Conservation (phyloP, 1,140 invertebrate species). For the Polypedilum vanderplanki region DNA sequence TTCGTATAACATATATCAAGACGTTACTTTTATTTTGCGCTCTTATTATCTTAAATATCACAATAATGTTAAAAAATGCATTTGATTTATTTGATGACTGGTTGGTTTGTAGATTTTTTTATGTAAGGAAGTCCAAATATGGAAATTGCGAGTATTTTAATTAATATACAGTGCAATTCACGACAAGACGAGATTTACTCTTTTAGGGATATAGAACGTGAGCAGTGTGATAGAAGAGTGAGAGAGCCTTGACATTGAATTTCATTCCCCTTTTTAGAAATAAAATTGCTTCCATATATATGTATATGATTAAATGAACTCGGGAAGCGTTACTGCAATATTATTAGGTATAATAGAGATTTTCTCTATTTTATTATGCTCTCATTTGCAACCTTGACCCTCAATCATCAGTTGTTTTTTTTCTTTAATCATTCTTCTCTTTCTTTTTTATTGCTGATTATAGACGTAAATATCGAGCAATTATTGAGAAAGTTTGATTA, state of each 20-base stretch:
- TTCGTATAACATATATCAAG: not conserved
- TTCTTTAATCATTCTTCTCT: not conserved
- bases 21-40: too few species aligned
- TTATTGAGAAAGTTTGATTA: too few species aligned
- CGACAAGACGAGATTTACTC: not conserved
- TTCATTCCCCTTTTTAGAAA: not conserved
- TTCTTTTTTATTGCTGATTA: not conserved
- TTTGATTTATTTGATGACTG: not conserved
- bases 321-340: not conserved
- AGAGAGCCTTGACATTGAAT: not conserved
- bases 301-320: not conserved
- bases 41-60: not conserved
- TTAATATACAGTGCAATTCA: not conserved
- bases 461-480: not conserved
- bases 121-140: constrained; percentile 15
- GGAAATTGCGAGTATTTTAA: not conserved
- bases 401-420: not conserved
- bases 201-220: not conserved
- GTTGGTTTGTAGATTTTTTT: not conserved
- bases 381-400: constrained; percentile 16
- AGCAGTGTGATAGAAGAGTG: not conserved
- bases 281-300: not conserved
- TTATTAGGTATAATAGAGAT: not conserved
- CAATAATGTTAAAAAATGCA: constrained; percentile 12
- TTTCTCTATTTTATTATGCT: not conserved